Evolutionary conservation across 1,140 invertebrate genomes (phyloP).

Genomic region (Bombus cullumanus): DNA sequence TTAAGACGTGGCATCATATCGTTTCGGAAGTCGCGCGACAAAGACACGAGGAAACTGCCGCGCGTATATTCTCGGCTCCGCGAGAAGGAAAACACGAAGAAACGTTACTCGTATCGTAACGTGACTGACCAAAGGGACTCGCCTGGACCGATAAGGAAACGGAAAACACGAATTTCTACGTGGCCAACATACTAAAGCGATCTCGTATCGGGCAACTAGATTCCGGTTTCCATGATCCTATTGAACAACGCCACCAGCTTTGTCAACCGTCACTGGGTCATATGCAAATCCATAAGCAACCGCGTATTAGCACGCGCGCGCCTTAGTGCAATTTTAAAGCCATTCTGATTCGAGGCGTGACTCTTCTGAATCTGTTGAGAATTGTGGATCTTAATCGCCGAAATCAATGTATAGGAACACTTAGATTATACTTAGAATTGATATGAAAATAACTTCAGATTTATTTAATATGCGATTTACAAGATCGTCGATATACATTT

Average conservation of each 20-base stretch:
- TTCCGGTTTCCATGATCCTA: conserved; percentile 60
- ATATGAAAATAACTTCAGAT: no score
- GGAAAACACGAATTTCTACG: conserved; percentile 74
- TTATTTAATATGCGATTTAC: no score
- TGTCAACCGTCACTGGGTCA: conserved; percentile 57
- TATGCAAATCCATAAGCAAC: conserved; percentile 66
- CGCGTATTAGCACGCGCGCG: conserved; percentile 36
- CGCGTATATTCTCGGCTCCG: no score
- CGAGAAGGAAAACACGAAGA: neutral
- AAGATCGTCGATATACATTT: no score
- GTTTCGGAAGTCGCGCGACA: neutral
- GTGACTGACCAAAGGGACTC: neutral
- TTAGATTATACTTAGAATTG: no score
- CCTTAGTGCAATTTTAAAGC: conserved; percentile 31
- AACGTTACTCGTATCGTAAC: neutral
- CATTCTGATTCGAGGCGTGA: neutral
- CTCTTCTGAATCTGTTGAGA: neutral
- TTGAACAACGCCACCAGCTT: conserved; percentile 62
- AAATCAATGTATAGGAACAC: no score
- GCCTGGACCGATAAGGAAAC: conserved; percentile 65
- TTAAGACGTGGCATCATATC: conserved; percentile 9
- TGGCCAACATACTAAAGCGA: conserved; percentile 27
- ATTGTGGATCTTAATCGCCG: no score
- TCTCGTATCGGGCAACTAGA: conserved; percentile 57
- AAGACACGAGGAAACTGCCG: neutral